phyloP scores from a whole-genome alignment of 2,797 vertebrate genomes.

The Syndactyla subalaris region DNA sequence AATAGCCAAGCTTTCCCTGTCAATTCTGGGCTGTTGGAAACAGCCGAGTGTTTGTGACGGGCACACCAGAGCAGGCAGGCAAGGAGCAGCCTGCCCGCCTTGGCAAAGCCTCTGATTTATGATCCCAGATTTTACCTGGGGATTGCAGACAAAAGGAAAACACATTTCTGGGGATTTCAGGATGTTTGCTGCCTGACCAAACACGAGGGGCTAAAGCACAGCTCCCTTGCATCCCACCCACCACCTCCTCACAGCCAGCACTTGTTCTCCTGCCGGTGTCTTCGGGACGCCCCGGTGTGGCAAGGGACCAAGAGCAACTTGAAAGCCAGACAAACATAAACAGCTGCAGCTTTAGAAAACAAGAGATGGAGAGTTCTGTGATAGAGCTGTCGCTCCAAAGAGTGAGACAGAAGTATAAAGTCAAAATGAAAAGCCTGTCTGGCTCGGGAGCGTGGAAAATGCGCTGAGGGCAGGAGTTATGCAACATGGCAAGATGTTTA shows the following conservation, averaged over 20 bases:
- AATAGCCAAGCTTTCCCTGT: background rate
- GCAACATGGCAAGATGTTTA: conserved; percentile 21
- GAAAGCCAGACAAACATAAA: background rate
- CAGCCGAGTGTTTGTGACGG: rapidly evolving
- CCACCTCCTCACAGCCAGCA: background rate
- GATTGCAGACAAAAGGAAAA: background rate
- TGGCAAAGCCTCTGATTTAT: background rate
- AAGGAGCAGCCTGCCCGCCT: background rate
- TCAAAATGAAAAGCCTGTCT: conserved; percentile 33
- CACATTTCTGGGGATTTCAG: background rate
- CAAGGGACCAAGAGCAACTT: background rate
- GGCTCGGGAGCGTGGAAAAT: background rate
- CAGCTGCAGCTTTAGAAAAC: background rate
- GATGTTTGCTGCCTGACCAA: rapidly evolving
- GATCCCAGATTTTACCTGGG: background rate
- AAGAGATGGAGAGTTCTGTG: background rate
- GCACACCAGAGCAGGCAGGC: background rate
- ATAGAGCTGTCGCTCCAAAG: background rate
- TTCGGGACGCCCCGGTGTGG: rapidly evolving
- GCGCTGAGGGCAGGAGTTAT: background rate
- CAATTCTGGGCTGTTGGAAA: background rate
- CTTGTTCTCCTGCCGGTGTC: background rate
- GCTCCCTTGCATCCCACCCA: background rate
- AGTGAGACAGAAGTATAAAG: background rate
- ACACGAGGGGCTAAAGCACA: background rate